Conservation (phyloP, 2,113 vertebrate species). For the Erythrocercus mccallii region DNA sequence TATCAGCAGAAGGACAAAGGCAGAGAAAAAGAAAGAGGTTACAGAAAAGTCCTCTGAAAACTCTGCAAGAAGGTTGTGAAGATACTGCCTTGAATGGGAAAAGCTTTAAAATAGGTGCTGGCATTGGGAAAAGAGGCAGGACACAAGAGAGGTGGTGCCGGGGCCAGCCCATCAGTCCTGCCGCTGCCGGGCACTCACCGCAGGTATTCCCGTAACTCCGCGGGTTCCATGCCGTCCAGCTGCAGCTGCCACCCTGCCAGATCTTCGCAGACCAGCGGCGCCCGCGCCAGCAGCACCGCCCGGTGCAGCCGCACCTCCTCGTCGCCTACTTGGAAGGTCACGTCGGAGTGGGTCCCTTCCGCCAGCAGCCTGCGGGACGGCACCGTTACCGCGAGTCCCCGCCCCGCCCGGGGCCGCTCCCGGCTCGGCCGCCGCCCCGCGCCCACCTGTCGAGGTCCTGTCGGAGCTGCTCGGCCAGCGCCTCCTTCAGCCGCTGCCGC, state of each 20-base stretch:
- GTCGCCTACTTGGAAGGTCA: constrained; percentile 29
- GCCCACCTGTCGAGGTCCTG: constrained; percentile 73
- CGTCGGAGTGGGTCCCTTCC: not conserved
- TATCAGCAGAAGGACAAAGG: not conserved
- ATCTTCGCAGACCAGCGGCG: constrained; percentile 40
- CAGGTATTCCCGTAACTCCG: constrained; percentile 67
- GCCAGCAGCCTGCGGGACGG: constrained; percentile 6
- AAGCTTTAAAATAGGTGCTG: not conserved
- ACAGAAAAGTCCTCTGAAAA: not conserved
- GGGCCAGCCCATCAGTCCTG: rapidly evolving
- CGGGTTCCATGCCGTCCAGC: not conserved
- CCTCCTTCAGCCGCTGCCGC: constrained; percentile 65
- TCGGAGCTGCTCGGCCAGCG: constrained; percentile 69
- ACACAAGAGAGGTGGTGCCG: rapidly evolving
- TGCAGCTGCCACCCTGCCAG: not conserved
- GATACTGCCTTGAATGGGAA: rapidly evolving
- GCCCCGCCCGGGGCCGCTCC: not conserved
- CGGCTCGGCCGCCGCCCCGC: not conserved
- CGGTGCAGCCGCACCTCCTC: constrained; percentile 69
- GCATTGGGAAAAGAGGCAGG: rapidly evolving
- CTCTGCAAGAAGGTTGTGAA: not conserved
- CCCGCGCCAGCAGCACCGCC: constrained; percentile 75
- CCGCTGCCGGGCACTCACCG: constrained; percentile 73
- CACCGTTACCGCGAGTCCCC: not conserved
- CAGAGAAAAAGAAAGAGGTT: not conserved